These are phyloP conservation scores for Enteromius thamalakanensis DNA, from an alignment of 2,797 vertebrate species.

Conservation along the genomic window DNA sequence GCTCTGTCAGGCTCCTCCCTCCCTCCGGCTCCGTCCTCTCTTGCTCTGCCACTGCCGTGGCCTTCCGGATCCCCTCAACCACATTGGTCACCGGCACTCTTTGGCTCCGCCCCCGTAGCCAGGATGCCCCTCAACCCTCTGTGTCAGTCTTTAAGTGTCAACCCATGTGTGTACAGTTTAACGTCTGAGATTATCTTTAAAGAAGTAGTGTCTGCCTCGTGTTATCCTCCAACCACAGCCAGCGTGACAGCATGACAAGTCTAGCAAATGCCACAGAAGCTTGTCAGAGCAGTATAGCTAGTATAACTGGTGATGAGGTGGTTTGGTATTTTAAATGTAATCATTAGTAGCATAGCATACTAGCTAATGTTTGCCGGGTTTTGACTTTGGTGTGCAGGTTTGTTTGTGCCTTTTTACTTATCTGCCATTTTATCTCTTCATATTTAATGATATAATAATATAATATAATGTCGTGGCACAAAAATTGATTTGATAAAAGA, in stretches of 20 bases:
- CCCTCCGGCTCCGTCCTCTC: too few relatives aligned
- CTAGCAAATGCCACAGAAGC: conserved; percentile 46
- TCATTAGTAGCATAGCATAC: background rate
- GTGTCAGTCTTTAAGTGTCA: too few relatives aligned
- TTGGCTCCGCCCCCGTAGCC: too few relatives aligned
- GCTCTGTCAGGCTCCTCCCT: too few relatives aligned
- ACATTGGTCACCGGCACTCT: too few relatives aligned
- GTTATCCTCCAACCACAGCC: too few relatives aligned
- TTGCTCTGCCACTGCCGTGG: too few relatives aligned
- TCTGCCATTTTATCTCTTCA: background rate
- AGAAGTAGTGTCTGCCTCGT: too few relatives aligned
- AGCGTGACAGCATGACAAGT: background rate
- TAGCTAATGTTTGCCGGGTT: background rate
- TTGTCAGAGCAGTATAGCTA: background rate
- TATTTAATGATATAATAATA: background rate
- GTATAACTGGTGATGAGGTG: background rate
- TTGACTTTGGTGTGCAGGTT: background rate
- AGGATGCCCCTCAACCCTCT: too few relatives aligned
- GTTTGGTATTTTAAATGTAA: background rate
- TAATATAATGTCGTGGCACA: background rate
- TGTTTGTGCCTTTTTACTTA: background rate
- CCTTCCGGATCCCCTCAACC: too few relatives aligned
- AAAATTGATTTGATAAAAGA: background rate
- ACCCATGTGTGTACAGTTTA: too few relatives aligned
- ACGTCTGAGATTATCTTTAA: too few relatives aligned